Evolutionary conservation across 2,113 vertebrate genomes (phyloP).

Genomic region (Rostratula benghalensis): DNA sequence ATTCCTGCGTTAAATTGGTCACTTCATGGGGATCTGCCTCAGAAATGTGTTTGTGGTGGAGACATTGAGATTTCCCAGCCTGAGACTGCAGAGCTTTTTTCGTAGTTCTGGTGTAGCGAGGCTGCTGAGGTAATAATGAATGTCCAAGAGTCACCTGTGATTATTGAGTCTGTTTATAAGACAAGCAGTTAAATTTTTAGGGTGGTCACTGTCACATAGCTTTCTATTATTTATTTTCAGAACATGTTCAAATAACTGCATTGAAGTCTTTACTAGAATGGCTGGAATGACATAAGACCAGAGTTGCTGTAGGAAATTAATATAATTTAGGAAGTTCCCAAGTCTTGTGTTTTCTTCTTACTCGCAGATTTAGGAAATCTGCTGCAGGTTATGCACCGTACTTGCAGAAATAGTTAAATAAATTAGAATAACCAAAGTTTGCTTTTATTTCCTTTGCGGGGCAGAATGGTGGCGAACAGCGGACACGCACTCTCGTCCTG

Average conservation of each 20-base stretch:
- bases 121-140: not conserved
- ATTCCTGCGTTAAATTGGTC: not conserved
- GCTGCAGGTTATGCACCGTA: not conserved
- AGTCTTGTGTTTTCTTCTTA: not conserved
- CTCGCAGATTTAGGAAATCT: not conserved
- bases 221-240: not conserved
- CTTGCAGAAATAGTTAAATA: not conserved
- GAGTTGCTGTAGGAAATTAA: not conserved
- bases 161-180: not conserved
- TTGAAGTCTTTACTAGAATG: not conserved
- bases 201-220: not conserved
- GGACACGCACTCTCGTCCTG: conserved; percentile 78
- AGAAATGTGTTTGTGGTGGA: not conserved
- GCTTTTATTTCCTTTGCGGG: conserved; percentile 39
- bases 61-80: not conserved
- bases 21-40: not conserved
- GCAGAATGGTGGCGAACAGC: conserved; percentile 90
- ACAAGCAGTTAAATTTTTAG: not conserved
- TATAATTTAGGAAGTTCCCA: not conserved
- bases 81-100: not conserved
- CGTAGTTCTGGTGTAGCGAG: not conserved
- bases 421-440: not conserved
- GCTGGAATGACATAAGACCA: not conserved
- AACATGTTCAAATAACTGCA: not conserved
- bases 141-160: not conserved